These are phyloP conservation scores for Chromobotia macracanthus DNA, from an alignment of 2,797 vertebrate genomes.

Conservation along the genomic window DNA sequence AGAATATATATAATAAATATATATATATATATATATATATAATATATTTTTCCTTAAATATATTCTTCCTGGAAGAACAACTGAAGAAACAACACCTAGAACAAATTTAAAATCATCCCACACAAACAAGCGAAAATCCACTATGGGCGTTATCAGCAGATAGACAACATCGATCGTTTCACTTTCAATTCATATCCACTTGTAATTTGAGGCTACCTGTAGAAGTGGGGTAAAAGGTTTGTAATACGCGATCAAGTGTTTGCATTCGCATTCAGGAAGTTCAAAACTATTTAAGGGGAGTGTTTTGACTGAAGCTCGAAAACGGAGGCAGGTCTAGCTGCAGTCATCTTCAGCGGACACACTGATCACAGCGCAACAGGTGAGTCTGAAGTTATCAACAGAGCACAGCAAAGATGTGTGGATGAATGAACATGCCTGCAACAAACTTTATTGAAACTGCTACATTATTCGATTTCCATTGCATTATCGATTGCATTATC, in stretches of 20 bases:
- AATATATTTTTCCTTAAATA: too few relatives aligned
- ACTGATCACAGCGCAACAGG: slow-evolving; percentile 43
- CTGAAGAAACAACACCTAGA: slow-evolving; percentile 39
- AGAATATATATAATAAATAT: too few relatives aligned
- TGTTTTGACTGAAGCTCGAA: slow-evolving; percentile 13
- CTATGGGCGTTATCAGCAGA: slow-evolving; percentile 31
- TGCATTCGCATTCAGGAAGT: slow-evolving; percentile 50
- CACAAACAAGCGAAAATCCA: slow-evolving; percentile 39
- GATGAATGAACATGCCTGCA: background rate
- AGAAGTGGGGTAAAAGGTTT: slow-evolving; percentile 7
- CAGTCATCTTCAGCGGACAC: slow-evolving; percentile 20
- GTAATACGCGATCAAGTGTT: background rate
- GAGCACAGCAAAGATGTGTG: background rate
- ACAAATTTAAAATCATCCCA: slow-evolving; percentile 48
- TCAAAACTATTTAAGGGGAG: slow-evolving; percentile 48
- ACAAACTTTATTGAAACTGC: background rate
- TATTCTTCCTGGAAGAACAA: slow-evolving; percentile 42
- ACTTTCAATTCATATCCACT: background rate
- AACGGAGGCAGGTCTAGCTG: slow-evolving; percentile 30
- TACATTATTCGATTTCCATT: too few relatives aligned
- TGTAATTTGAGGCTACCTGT: background rate
- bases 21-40: too few relatives aligned
- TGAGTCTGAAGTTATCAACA: slow-evolving; percentile 18
- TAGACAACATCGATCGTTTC: background rate
- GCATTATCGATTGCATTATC: background rate